A percentile compares a stretch with the other conserved stretches of the same genome.
Evolutionary conservation across 1,140 invertebrate species (phyloP).

Genomic region (Ips typographus): DNA sequence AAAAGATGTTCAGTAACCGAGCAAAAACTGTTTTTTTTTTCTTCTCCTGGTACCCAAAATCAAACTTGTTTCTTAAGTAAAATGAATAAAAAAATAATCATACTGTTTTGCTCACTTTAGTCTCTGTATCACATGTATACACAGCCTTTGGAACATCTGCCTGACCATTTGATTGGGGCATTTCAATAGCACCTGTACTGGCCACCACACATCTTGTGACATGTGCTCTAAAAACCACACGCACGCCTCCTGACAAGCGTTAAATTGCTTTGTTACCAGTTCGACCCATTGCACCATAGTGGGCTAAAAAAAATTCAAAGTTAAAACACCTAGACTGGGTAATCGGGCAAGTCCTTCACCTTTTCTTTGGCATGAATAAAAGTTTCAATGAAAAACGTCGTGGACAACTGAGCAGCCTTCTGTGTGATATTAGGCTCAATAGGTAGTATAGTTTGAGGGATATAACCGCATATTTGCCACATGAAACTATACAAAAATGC

Average conservation of each 20-base stretch:
- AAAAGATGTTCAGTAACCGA: too few relatives aligned
- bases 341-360: constrained; percentile 5
- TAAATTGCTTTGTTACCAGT: constrained; percentile 91
- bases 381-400: constrained; percentile 93
- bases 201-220: constrained; percentile 92
- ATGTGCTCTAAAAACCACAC: constrained; percentile 93
- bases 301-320: constrained; percentile 59
- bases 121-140: constrained; percentile 91
- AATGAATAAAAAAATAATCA: too few relatives aligned
- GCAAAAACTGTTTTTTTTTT: too few relatives aligned
- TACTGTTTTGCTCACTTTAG: constrained; percentile 60
- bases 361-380: constrained; percentile 97
- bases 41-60: too few relatives aligned
- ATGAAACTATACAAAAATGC: constrained; percentile 72
- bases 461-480: constrained; percentile 93
- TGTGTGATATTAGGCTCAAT: constrained; percentile 78
- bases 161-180: constrained; percentile 95
- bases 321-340: not conserved
- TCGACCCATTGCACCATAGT: constrained; percentile 97
- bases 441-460: constrained; percentile 83
- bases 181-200: constrained; percentile 86
- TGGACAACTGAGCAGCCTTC: constrained; percentile 83
- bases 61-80: too few relatives aligned
- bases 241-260: constrained; percentile 84
- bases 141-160: constrained; percentile 90